These are phyloP conservation scores for Chelonus insularis DNA, from an alignment of 1,140 invertebrate species.

Conservation along the genomic window DNA sequence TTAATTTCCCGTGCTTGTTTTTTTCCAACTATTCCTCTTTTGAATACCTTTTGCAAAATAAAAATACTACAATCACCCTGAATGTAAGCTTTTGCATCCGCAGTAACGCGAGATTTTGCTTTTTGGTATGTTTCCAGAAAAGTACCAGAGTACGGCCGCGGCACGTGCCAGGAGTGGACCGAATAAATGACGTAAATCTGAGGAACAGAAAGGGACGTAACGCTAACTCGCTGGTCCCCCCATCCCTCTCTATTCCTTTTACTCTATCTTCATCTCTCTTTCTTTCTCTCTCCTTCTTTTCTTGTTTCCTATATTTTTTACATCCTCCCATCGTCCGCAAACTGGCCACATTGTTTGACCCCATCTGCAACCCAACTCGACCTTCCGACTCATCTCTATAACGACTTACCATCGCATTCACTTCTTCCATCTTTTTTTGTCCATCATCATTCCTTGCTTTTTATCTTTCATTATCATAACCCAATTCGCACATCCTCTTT, in stretches of 20 bases:
- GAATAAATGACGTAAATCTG: constrained; percentile 59
- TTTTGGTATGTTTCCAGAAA: constrained; percentile 57
- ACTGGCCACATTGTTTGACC: not conserved
- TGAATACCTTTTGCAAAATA: not conserved
- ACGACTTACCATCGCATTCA: constrained; percentile 15
- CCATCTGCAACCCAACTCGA: constrained; percentile 16
- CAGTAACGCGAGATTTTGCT: constrained; percentile 55
- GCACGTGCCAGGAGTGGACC: constrained; percentile 51
- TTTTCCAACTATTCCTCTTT: not conserved
- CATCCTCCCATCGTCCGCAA: not conserved
- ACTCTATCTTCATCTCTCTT: constrained; percentile 31
- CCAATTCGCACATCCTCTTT: constrained; percentile 21
- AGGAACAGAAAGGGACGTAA: constrained; percentile 56
- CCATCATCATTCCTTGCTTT: no score
- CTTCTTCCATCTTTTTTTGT: constrained; percentile 17
- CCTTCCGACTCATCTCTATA: constrained; percentile 19
- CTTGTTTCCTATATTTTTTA: not conserved
- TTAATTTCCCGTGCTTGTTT: constrained; percentile 10
- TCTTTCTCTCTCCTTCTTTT: constrained; percentile 21
- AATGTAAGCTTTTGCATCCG: constrained; percentile 51
- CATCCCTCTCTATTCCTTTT: constrained; percentile 34
- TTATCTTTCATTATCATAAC: constrained; percentile 12
- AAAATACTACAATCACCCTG: constrained; percentile 3
- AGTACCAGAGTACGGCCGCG: constrained; percentile 47
- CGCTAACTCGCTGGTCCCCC: constrained; percentile 51